These are phyloP conservation scores for Pitta sordida DNA, from an alignment of 2,113 vertebrate species.

Conservation along the genomic window DNA sequence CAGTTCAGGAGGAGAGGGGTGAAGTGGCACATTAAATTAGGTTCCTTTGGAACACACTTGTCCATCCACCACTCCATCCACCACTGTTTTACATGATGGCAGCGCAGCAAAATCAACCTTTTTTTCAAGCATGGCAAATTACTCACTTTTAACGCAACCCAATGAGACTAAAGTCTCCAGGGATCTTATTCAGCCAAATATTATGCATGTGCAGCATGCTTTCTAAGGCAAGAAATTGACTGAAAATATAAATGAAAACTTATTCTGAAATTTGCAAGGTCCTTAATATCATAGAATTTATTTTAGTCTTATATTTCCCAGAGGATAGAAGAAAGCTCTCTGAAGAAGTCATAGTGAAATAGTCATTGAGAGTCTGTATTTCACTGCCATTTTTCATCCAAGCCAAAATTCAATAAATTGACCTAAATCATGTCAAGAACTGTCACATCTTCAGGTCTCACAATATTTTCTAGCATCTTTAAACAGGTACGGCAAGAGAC, in stretches of 20 bases:
- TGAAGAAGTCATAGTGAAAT: not conserved
- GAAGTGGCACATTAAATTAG: not conserved
- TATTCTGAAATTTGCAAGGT: not conserved
- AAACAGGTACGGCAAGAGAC: not conserved
- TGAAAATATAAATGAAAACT: not conserved
- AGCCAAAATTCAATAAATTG: not conserved
- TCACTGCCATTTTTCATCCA: not conserved
- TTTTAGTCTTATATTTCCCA: not conserved
- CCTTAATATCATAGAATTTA: not conserved
- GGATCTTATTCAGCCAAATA: not conserved
- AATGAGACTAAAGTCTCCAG: not conserved
- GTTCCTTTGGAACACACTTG: not conserved
- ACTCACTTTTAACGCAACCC: not conserved
- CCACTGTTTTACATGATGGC: not conserved
- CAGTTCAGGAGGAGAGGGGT: not conserved
- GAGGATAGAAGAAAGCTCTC: not conserved
- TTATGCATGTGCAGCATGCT: not conserved
- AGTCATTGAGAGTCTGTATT: not conserved
- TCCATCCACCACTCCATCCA: not conserved
- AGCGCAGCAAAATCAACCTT: not conserved
- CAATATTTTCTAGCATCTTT: not conserved
- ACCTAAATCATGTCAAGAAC: not conserved
- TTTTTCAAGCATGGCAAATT: not conserved
- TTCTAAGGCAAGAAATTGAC: constrained; percentile 1
- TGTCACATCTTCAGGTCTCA: not conserved